phyloP scores from a whole-genome alignment of 1,140 invertebrate species.

The Leptestheria dahalacensis region DNA sequence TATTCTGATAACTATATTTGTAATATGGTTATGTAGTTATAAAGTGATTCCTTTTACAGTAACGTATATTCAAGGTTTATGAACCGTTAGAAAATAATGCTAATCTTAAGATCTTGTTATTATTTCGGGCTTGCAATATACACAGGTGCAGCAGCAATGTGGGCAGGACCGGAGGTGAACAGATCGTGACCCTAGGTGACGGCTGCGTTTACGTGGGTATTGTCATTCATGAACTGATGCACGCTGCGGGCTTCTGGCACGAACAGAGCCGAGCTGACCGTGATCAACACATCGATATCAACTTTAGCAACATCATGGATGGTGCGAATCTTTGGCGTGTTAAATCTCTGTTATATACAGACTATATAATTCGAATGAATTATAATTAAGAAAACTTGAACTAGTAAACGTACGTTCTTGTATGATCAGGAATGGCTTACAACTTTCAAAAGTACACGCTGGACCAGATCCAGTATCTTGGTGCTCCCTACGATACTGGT shows the following conservation, averaged over 20 bases:
- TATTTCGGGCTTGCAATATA: background rate
- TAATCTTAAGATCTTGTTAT: background rate
- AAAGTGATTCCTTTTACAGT: background rate
- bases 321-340: conserved; percentile 22
- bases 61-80: background rate
- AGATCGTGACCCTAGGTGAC: conserved; percentile 28
- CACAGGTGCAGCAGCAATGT: conserved; percentile 24
- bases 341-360: background rate
- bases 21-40: background rate
- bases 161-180: conserved; percentile 36
- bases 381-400: background rate
- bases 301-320: conserved; percentile 45
- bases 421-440: conserved; percentile 25
- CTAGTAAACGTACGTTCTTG: background rate
- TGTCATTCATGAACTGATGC: conserved; percentile 47
- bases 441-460: conserved; percentile 33
- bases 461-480: conserved; percentile 28
- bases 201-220: conserved; percentile 39
- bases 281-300: conserved; percentile 43
- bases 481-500: conserved; percentile 36
- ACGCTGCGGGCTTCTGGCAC: conserved; percentile 48
- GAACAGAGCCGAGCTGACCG: conserved; percentile 48
- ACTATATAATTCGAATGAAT: background rate
- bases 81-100: background rate
- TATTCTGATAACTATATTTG: background rate